phyloP scores from a whole-genome alignment of 2,888 invertebrate genomes.

The Cetonia aurata region DNA sequence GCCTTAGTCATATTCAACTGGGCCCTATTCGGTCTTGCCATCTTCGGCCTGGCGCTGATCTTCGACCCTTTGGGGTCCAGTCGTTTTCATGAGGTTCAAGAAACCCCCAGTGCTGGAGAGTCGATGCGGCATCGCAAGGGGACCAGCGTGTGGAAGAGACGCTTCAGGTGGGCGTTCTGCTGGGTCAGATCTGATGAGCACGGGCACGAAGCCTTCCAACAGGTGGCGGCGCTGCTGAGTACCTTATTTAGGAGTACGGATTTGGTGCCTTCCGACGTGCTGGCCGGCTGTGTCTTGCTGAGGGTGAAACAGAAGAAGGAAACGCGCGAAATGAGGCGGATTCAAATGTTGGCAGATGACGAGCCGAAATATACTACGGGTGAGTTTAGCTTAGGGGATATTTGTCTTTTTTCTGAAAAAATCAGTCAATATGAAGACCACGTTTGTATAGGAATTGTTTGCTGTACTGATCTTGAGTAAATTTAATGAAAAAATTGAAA shows the following conservation, averaged over 20 bases:
- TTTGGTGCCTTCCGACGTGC: slow-evolving; percentile 88
- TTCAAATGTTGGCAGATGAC: slow-evolving; percentile 74
- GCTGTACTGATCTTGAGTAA: too few relatives aligned
- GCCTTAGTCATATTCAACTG: slow-evolving; percentile 86
- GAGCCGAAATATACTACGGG: slow-evolving; percentile 78
- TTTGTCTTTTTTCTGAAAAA: too few relatives aligned
- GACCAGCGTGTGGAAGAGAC: slow-evolving; percentile 79
- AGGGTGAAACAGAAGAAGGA: slow-evolving; percentile 82
- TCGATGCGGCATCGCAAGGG: slow-evolving; percentile 75
- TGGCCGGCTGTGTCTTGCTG: slow-evolving; percentile 88
- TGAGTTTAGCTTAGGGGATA: slow-evolving; percentile 54
- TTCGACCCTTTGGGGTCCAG: slow-evolving; percentile 85
- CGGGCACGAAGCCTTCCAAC: slow-evolving; percentile 83
- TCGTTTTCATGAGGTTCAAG: slow-evolving; percentile 73
- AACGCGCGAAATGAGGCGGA: slow-evolving; percentile 77
- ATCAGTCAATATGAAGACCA: too few relatives aligned
- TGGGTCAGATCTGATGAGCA: slow-evolving; percentile 80
- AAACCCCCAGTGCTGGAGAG: slow-evolving; percentile 67
- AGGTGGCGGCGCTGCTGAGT: slow-evolving; percentile 82
- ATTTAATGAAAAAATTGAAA: too few relatives aligned
- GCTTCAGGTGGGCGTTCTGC: slow-evolving; percentile 83
- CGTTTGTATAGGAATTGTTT: too few relatives aligned
- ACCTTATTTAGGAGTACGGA: slow-evolving; percentile 87
- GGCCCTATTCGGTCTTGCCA: slow-evolving; percentile 80
- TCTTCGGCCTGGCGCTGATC: slow-evolving; percentile 82